Evolutionary conservation across 2,113 vertebrate genomes (phyloP).

Genomic region (Gopherus flavomarginatus): DNA sequence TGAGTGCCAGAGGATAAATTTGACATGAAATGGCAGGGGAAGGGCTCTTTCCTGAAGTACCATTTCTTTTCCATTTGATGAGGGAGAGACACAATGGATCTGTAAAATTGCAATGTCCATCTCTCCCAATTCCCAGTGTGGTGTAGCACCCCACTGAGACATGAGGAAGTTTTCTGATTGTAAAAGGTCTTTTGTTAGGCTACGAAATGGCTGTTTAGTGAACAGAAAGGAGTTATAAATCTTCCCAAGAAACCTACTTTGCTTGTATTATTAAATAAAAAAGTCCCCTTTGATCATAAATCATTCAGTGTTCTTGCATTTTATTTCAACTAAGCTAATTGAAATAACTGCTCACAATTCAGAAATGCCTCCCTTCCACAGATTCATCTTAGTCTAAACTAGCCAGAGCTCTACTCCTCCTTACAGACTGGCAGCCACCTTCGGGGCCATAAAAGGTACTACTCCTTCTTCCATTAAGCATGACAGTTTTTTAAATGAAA

Average conservation of each 20-base stretch:
- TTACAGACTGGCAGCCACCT: slow-evolving; percentile 26
- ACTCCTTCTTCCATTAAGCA: background rate
- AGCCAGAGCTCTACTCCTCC: background rate
- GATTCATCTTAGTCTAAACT: background rate
- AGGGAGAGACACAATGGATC: slow-evolving; percentile 25
- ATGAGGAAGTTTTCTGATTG: slow-evolving; percentile 44
- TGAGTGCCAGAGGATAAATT: slow-evolving; percentile 4
- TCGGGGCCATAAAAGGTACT: background rate
- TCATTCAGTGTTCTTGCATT: slow-evolving; percentile 51
- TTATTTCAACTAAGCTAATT: slow-evolving; percentile 47
- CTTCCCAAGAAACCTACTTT: slow-evolving; percentile 48
- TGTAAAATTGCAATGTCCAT: slow-evolving; percentile 39
- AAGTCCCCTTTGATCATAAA: slow-evolving; percentile 37
- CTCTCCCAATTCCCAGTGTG: slow-evolving; percentile 34
- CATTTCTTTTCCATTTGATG: background rate
- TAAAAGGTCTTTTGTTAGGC: slow-evolving; percentile 24
- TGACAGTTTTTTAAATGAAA: background rate
- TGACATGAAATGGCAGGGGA: background rate
- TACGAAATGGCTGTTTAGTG: slow-evolving; percentile 59
- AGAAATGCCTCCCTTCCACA: slow-evolving; percentile 27
- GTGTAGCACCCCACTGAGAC: slow-evolving; percentile 21
- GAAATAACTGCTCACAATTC: background rate
- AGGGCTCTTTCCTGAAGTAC: background rate
- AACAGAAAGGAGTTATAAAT: slow-evolving; percentile 55
- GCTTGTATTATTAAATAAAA: slow-evolving; percentile 58